Percentiles rank a stretch among this genome's conserved stretches.
These are phyloP conservation scores for Lucifuga dentata DNA, from an alignment of 2,113 vertebrate genomes.

Conservation along the genomic window DNA sequence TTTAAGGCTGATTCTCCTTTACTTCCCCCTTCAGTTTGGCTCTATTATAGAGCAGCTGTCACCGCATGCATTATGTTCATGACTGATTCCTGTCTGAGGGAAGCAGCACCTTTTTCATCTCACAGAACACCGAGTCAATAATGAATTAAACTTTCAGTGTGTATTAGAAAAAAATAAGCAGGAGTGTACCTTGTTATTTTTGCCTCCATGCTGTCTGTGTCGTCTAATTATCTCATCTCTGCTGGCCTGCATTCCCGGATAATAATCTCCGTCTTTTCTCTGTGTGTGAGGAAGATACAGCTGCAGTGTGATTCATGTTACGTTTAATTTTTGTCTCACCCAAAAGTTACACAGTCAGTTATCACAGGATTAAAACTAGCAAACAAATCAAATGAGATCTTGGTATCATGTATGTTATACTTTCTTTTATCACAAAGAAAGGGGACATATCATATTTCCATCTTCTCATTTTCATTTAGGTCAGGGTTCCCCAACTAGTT, in stretches of 20 bases:
- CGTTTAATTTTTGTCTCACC: slow-evolving; percentile 56
- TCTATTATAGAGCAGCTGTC: too few species aligned
- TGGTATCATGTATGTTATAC: too few species aligned
- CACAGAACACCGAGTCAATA: not conserved
- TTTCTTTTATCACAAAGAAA: too few species aligned
- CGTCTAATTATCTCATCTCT: slow-evolving; percentile 51
- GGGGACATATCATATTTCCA: too few species aligned
- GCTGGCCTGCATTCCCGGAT: slow-evolving; percentile 15
- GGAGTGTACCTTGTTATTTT: slow-evolving; percentile 29
- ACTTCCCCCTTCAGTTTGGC: too few species aligned
- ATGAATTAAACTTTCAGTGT: not conserved
- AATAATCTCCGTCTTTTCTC: slow-evolving; percentile 19
- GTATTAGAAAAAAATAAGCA: not conserved
- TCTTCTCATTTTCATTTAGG: too few species aligned
- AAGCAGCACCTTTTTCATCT: not conserved
- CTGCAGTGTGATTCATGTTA: slow-evolving; percentile 41
- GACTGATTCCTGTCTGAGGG: slow-evolving; percentile 7
- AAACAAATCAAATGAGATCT: too few species aligned
- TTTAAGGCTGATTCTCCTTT: too few species aligned
- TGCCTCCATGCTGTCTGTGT: slow-evolving; percentile 37
- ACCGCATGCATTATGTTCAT: not conserved
- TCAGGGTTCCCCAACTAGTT: too few species aligned
- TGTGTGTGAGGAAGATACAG: slow-evolving; percentile 32
- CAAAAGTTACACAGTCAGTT: slow-evolving; percentile 61
- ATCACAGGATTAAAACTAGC: slow-evolving; percentile 17